These are phyloP conservation scores for Mionectes macconnelli DNA, from an alignment of 2,113 vertebrate species.

Conservation along the genomic window DNA sequence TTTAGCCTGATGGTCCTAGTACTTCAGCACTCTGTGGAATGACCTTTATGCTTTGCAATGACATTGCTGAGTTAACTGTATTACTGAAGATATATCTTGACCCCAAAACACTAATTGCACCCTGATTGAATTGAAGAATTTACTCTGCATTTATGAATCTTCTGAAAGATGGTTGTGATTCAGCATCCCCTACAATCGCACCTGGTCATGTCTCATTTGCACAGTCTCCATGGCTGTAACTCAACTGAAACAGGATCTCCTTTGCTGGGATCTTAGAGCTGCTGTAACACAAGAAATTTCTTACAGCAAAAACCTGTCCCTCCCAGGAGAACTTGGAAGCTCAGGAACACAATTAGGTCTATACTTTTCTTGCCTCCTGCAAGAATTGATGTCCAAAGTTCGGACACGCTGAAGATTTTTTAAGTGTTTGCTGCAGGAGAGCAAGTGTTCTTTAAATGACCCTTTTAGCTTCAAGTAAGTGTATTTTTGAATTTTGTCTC, in stretches of 20 bases:
- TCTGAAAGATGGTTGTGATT: background rate
- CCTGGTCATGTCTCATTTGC: background rate
- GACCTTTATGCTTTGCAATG: background rate
- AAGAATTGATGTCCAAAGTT: background rate
- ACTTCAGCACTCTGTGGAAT: background rate
- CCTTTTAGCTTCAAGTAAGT: background rate
- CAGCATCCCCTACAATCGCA: background rate
- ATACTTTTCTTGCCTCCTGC: background rate
- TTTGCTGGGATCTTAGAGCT: background rate
- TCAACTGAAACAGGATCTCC: background rate
- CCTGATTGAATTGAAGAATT: background rate
- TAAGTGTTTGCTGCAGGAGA: background rate
- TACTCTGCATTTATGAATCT: conserved; percentile 17
- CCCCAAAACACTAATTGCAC: background rate
- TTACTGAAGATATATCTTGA: background rate
- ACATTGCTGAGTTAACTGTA: background rate
- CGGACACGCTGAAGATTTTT: background rate
- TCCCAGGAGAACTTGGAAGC: background rate
- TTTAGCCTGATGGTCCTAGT: background rate
- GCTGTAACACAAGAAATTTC: background rate
- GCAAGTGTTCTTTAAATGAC: background rate
- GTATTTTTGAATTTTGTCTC: background rate
- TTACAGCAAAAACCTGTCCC: background rate
- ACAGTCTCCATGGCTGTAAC: background rate
- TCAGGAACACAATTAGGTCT: background rate